phyloP scores from a whole-genome alignment of 1,140 invertebrate species.

The Lordiphosa mommai region DNA sequence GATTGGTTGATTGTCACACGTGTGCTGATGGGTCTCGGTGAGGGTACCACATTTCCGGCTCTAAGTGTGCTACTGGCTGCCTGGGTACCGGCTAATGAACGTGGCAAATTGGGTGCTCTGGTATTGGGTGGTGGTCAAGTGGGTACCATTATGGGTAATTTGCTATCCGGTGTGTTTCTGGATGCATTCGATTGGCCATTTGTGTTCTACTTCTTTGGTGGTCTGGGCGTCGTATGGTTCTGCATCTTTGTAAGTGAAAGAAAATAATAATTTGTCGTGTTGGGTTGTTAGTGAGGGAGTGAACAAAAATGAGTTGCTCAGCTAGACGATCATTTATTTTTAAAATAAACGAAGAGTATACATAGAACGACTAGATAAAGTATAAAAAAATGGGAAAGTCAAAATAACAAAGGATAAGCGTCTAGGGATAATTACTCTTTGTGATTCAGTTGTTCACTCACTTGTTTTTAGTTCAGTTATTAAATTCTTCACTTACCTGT shows the following conservation, averaged over 20 bases:
- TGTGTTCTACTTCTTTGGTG: constrained; percentile 92
- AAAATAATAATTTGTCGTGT: not conserved
- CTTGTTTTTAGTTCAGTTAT: no score
- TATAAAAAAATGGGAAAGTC: no score
- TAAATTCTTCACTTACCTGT: no score
- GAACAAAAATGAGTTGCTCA: no score
- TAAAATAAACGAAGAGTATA: no score
- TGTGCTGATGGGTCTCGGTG: constrained; percentile 85
- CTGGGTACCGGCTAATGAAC: constrained; percentile 87
- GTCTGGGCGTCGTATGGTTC: constrained; percentile 87
- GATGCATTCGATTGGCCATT: constrained; percentile 86
- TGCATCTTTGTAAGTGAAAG: constrained; percentile 83
- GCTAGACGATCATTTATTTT: no score
- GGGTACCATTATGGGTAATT: constrained; percentile 88
- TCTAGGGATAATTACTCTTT: no score
- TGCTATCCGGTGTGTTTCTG: constrained; percentile 85
- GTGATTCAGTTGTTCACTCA: no score
- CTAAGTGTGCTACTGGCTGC: constrained; percentile 86
- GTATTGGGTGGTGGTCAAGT: constrained; percentile 87
- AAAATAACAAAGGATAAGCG: no score
- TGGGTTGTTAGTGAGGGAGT: no score
- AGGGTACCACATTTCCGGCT: constrained; percentile 89
- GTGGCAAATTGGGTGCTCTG: constrained; percentile 86
- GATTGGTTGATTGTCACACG: constrained; percentile 84
- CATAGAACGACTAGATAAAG: no score